These are phyloP conservation scores for Crambe crambe DNA, from an alignment of 37 sponge, comb jelly and placozoan species.

Conservation along the genomic window DNA sequence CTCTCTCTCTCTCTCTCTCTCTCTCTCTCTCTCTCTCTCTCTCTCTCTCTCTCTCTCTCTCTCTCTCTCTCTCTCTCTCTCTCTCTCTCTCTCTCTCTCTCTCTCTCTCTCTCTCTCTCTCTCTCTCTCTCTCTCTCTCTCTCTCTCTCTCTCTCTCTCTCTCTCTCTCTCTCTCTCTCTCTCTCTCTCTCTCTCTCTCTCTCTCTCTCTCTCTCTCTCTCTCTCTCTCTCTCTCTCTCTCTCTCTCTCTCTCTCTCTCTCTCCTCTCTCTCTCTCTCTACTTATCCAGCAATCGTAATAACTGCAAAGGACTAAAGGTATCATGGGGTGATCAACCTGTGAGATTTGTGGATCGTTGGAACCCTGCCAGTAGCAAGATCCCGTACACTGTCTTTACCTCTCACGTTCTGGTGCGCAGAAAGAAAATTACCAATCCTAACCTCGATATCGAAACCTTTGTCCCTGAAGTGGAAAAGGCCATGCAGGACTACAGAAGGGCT, in stretches of 20 bases:
- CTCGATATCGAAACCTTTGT: constrained; percentile 26
- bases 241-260: neutral
- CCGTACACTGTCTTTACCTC: constrained; percentile 57
- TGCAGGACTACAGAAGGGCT: constrained; percentile 28
- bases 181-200: too few species aligned
- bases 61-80: too few species aligned
- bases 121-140: too few species aligned
- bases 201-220: too few species aligned
- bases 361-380: constrained; percentile 50
- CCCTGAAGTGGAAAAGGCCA: constrained; percentile 37
- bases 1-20: too few species aligned
- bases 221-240: too few species aligned
- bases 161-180: too few species aligned
- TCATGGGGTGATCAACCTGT: constrained; percentile 46
- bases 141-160: too few species aligned
- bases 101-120: too few species aligned
- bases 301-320: constrained; percentile 55
- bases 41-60: too few species aligned
- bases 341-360: constrained; percentile 66
- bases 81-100: too few species aligned
- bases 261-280: neutral
- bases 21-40: too few species aligned
- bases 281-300: neutral
- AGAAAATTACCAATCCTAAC: neutral
- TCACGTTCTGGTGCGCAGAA: constrained; percentile 51